These are phyloP conservation scores for Dugesia japonica DNA, from an alignment of 2,888 invertebrate species.

Conservation along the genomic window DNA sequence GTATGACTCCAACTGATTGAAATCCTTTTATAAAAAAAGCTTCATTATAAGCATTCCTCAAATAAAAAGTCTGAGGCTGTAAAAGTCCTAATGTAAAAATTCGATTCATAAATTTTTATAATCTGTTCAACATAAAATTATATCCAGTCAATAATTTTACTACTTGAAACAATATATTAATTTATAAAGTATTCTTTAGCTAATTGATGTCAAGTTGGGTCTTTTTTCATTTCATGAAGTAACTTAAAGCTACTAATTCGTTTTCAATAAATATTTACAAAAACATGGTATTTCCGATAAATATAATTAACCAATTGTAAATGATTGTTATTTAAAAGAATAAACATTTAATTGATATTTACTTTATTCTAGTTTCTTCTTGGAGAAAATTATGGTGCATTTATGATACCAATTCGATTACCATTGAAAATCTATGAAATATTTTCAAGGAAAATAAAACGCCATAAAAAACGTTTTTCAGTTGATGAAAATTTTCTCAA, in stretches of 20 bases:
- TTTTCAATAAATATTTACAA: neutral
- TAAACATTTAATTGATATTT: too few species aligned
- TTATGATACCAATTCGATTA: neutral
- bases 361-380: neutral
- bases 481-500: neutral
- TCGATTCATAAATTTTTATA: too few species aligned
- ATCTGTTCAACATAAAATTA: too few species aligned
- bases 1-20: too few species aligned
- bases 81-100: too few species aligned
- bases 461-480: neutral
- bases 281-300: neutral
- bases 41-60: too few species aligned
- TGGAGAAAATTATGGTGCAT: neutral
- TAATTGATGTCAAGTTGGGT: neutral
- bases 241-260: neutral
- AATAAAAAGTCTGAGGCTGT: too few species aligned
- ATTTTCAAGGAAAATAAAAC: neutral
- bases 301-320: constrained; percentile 5
- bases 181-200: neutral
- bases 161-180: too few species aligned
- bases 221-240: neutral
- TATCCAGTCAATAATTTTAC: too few species aligned
- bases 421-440: neutral
- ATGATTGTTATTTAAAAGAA: neutral
- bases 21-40: too few species aligned